Evolutionary conservation across 2,888 invertebrate species (phyloP).

Genomic region (Pemphredon lugubris): DNA sequence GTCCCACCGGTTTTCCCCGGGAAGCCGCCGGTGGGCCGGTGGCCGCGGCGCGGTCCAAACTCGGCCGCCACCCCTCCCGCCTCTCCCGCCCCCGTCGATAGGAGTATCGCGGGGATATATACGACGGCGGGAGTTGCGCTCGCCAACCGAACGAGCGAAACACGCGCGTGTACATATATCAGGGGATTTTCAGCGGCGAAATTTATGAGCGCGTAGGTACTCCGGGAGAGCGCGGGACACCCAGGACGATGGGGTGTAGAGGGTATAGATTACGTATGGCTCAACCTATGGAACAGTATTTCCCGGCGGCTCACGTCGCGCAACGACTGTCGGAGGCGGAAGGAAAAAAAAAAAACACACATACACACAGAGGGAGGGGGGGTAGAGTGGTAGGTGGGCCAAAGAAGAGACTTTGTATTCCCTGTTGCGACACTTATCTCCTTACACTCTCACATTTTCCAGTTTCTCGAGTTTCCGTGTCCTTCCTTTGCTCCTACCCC

Average conservation of each 20-base stretch:
- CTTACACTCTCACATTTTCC: slow-evolving; percentile 72
- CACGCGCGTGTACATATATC: slow-evolving; percentile 52
- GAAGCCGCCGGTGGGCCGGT: background rate
- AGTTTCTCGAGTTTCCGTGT: slow-evolving; percentile 46
- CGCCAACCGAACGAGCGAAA: slow-evolving; percentile 28
- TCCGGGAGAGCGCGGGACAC: slow-evolving; percentile 50
- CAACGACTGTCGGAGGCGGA: background rate
- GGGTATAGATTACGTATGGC: slow-evolving; percentile 67
- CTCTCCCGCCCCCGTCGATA: background rate
- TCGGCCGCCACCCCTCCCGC: too few relatives aligned
- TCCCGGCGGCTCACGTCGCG: slow-evolving; percentile 39
- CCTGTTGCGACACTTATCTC: slow-evolving; percentile 77
- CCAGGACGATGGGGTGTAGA: slow-evolving; percentile 42
- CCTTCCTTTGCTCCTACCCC: background rate
- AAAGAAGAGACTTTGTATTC: slow-evolving; percentile 70
- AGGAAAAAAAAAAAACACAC: too few relatives aligned
- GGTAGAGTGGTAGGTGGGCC: too few relatives aligned
- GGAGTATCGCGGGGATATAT: slow-evolving; percentile 29
- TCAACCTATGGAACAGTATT: slow-evolving; percentile 56
- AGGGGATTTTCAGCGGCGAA: slow-evolving; percentile 66
- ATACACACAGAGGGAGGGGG: too few relatives aligned
- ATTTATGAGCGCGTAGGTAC: slow-evolving; percentile 63
- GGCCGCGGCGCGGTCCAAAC: background rate
- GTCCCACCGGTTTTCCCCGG: background rate
- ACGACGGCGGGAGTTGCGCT: slow-evolving; percentile 13